A percentile compares a stretch with the other conserved stretches of the same genome.
Evolutionary conservation across 2,113 vertebrate species (phyloP).

Genomic region (Apistogramma diplotaenia): DNA sequence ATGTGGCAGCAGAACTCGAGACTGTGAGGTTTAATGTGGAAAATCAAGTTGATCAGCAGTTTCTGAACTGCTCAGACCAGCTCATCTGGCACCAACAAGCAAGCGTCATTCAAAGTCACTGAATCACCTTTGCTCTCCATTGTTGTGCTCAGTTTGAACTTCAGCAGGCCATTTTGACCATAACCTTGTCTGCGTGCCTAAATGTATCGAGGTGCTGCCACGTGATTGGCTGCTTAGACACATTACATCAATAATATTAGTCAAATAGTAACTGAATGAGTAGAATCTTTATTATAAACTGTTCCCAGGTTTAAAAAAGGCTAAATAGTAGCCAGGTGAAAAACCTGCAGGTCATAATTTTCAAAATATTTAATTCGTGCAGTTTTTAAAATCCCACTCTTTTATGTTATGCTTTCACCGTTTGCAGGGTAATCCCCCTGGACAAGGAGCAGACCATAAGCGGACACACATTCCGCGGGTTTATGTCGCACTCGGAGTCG

Average conservation of each 20-base stretch:
- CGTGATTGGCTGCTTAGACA: background rate
- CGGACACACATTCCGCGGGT: slow-evolving; percentile 88
- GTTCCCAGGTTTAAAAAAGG: too few relatives aligned
- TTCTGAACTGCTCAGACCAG: background rate
- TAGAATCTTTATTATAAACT: background rate
- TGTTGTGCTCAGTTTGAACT: background rate
- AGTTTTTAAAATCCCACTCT: background rate
- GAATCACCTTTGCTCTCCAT: background rate
- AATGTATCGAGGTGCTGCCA: background rate
- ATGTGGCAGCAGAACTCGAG: background rate
- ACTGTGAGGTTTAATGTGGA: background rate
- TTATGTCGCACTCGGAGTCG: slow-evolving; percentile 89
- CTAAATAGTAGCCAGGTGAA: too few relatives aligned
- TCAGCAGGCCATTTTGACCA: background rate
- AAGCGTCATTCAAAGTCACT: background rate
- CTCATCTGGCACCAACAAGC: background rate
- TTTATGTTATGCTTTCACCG: background rate
- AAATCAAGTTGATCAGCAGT: background rate
- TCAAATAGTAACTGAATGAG: too few relatives aligned
- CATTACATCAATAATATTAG: background rate
- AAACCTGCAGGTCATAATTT: too few relatives aligned
- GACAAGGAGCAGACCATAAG: slow-evolving; percentile 84
- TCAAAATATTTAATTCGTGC: too few relatives aligned
- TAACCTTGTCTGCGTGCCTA: background rate
- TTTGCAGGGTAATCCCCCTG: slow-evolving; percentile 87